These are phyloP conservation scores for Drosophila setifemur DNA, from an alignment of 1,140 invertebrate genomes.

Conservation along the genomic window DNA sequence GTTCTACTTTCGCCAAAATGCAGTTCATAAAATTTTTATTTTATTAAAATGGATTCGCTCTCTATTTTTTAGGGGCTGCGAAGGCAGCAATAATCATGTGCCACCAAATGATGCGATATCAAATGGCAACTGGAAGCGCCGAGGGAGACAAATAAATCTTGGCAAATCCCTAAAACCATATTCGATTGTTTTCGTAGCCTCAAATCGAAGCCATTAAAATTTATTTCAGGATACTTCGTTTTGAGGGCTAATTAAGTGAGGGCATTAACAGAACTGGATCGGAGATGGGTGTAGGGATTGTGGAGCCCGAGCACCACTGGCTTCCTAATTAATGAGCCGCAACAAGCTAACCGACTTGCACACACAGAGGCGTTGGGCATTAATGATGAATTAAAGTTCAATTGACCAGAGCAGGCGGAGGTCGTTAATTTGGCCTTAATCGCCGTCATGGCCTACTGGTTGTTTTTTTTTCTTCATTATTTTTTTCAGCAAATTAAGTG, in stretches of 20 bases:
- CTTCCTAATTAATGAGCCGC: conserved; percentile 59
- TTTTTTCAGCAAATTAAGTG: too few relatives aligned
- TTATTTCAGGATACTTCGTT: conserved; percentile 60
- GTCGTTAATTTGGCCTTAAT: conserved; percentile 52
- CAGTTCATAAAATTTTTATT: conserved; percentile 56
- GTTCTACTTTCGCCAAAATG: conserved; percentile 28
- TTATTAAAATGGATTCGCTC: conserved; percentile 36
- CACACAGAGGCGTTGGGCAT: not conserved
- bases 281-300: not conserved
- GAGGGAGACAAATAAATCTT: conserved; percentile 31
- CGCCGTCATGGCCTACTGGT: not conserved
- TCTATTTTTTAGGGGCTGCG: too few relatives aligned
- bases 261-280: conserved; percentile 26
- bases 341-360: conserved; percentile 37
- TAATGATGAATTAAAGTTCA: conserved; percentile 65
- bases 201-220: conserved; percentile 56
- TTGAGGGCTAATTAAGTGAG: conserved; percentile 66
- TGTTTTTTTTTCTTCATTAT: not conserved
- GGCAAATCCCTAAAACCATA: conserved; percentile 41
- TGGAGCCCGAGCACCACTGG: not conserved
- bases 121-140: too few relatives aligned
- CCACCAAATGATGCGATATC: too few relatives aligned
- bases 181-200: conserved; percentile 32
- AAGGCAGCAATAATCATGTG: too few relatives aligned
- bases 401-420: conserved; percentile 50